phyloP scores from a whole-genome alignment of 2,113 vertebrate genomes.

The Terrapene triunguis region DNA sequence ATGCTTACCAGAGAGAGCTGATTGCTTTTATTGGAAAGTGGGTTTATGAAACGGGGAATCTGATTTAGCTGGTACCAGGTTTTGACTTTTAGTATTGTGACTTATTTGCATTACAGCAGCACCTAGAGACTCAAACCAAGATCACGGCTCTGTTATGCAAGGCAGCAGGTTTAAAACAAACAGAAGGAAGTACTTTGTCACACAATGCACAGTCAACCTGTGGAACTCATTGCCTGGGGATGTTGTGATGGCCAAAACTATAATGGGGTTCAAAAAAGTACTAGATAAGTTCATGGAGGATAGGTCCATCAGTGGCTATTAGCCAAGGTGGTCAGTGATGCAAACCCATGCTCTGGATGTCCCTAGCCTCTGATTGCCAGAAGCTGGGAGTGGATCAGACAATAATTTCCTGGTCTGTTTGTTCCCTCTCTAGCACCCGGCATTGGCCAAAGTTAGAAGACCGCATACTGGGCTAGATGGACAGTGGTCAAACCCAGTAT shows the following conservation, averaged over 20 bases:
- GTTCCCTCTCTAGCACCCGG: background rate
- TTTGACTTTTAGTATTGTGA: background rate
- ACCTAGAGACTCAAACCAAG: too few relatives aligned
- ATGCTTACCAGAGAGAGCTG: background rate
- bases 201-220: background rate
- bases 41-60: accelerated
- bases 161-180: background rate
- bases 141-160: background rate
- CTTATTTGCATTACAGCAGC: background rate
- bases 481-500: background rate
- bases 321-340: background rate
- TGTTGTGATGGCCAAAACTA: background rate
- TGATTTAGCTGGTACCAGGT: background rate
- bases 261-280: background rate
- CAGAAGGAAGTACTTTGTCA: background rate
- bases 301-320: background rate
- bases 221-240: background rate
- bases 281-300: background rate
- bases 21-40: background rate
- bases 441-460: background rate
- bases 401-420: background rate
- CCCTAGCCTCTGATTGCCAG: background rate
- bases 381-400: background rate
- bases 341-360: background rate
- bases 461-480: background rate